Conservation (phyloP, 2,113 vertebrate genomes). For the Microcebus griseorufus region DNA sequence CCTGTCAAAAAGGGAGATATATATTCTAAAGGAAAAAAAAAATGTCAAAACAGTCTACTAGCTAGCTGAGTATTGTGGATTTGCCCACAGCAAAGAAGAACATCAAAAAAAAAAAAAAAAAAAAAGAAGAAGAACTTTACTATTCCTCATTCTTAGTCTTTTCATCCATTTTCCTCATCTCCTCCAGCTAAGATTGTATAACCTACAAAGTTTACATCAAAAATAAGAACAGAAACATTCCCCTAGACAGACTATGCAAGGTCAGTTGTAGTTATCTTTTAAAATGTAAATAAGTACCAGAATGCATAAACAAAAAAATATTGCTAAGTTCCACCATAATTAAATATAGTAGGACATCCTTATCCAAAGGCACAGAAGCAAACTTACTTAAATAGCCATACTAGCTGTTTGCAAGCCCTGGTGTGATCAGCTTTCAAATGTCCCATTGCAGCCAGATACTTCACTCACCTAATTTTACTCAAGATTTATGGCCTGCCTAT, state of each 20-base stretch:
- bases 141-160: neutral
- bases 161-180: neutral
- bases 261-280: neutral
- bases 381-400: neutral
- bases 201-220: constrained; percentile 27
- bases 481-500: neutral
- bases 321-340: neutral
- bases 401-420: neutral
- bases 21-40: neutral
- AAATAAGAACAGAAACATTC: constrained; percentile 24
- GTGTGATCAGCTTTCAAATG: neutral
- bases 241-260: neutral
- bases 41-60: neutral
- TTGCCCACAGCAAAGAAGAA: neutral
- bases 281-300: constrained; percentile 38
- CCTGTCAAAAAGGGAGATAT: neutral
- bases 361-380: neutral
- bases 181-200: neutral
- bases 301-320: neutral
- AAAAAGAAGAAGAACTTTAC: neutral
- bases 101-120: neutral
- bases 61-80: neutral
- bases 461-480: neutral
- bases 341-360: neutral
- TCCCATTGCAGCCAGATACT: neutral